Evolutionary conservation across 2,888 invertebrate genomes (phyloP).

Genomic region (Chorisops tibialis): DNA sequence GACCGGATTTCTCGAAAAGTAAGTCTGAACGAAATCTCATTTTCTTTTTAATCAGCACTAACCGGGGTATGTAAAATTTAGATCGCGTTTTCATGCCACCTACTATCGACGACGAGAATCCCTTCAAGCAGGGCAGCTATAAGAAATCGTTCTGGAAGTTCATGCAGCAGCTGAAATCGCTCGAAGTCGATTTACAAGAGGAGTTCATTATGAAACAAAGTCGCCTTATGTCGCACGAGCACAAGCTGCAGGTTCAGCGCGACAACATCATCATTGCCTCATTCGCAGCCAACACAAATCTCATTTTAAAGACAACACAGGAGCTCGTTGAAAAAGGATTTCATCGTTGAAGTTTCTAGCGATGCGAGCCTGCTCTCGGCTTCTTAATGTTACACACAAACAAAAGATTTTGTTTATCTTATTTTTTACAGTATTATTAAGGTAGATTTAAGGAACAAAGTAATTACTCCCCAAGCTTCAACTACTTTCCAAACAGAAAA

Average conservation of each 20-base stretch:
- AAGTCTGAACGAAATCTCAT: too few species aligned
- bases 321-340: slow-evolving; percentile 10
- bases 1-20: too few species aligned
- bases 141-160: slow-evolving; percentile 28
- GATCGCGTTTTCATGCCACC: neutral
- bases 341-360: neutral
- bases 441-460: too few species aligned
- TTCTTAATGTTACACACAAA: too few species aligned
- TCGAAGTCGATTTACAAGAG: slow-evolving; percentile 25
- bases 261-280: slow-evolving; percentile 11
- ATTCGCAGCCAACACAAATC: slow-evolving; percentile 11
- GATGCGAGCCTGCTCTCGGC: too few species aligned
- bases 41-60: too few species aligned
- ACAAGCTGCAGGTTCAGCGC: slow-evolving; percentile 19
- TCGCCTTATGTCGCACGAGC: slow-evolving; percentile 11
- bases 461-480: too few species aligned
- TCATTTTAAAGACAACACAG: slow-evolving; percentile 9
- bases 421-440: too few species aligned
- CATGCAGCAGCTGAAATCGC: slow-evolving; percentile 23
- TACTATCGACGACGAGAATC: neutral
- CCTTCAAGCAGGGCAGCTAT: slow-evolving; percentile 27
- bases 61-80: too few species aligned
- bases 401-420: too few species aligned
- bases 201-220: slow-evolving; percentile 27
- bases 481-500: too few species aligned